Conservation (phyloP, 2,797 vertebrate genomes). For the Diceros bicornis region DNA sequence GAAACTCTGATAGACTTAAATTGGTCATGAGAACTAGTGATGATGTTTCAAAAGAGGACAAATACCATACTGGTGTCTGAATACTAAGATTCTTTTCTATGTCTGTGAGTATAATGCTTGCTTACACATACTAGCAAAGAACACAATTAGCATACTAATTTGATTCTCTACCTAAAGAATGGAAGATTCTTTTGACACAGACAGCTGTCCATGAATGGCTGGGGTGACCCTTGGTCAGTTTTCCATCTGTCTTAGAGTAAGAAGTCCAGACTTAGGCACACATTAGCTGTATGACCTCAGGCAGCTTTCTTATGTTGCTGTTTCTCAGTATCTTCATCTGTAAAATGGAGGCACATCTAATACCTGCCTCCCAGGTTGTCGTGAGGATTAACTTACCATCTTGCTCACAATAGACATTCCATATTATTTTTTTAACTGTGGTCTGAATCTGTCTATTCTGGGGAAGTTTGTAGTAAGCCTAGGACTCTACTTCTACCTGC, state of each 20-base stretch:
- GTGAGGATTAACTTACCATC: neutral
- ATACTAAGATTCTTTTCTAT: conserved; percentile 64
- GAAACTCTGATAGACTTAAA: conserved; percentile 47
- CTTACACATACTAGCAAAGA: conserved; percentile 71
- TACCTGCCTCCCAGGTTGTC: neutral
- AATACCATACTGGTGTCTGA: conserved; percentile 60
- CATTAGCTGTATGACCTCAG: conserved; percentile 45
- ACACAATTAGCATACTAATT: conserved; percentile 86
- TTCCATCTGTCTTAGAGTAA: conserved; percentile 82
- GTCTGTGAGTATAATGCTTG: conserved; percentile 74
- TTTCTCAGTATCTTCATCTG: conserved; percentile 65
- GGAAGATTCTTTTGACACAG: conserved; percentile 82
- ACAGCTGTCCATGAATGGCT: conserved; percentile 82
- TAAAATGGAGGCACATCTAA: conserved; percentile 63
- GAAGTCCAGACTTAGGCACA: conserved; percentile 52
- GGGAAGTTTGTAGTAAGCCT: neutral
- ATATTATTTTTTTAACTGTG: neutral
- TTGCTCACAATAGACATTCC: neutral
- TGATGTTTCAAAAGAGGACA: conserved; percentile 75
- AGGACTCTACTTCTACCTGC: neutral
- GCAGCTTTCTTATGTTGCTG: neutral
- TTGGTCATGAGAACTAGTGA: conserved; percentile 59
- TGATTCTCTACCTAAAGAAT: conserved; percentile 81
- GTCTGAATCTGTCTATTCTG: neutral
- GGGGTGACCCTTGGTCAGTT: conserved; percentile 81